phyloP scores from a whole-genome alignment of 2,888 invertebrate genomes.

The Hyposoter dolosus region DNA sequence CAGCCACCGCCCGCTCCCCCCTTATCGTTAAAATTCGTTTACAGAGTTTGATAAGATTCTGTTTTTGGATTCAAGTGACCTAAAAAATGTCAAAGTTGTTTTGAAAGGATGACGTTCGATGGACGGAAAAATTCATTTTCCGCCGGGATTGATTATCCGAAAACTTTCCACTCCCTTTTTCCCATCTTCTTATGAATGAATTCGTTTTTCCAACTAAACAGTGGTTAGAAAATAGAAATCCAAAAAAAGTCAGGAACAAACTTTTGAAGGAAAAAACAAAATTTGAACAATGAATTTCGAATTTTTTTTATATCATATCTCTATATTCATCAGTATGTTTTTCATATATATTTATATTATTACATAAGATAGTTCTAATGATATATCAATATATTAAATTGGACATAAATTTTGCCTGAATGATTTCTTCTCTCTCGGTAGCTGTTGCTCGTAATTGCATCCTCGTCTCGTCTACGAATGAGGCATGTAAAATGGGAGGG shows the following conservation, averaged over 20 bases:
- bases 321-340: constrained; percentile 62
- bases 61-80: not conserved
- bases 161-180: too few relatives aligned
- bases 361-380: constrained; percentile 66
- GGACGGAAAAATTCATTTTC: too few relatives aligned
- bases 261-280: not conserved
- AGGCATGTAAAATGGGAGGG: constrained; percentile 16
- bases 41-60: too few relatives aligned
- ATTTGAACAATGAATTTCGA: not conserved
- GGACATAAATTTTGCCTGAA: constrained; percentile 53
- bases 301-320: constrained; percentile 28
- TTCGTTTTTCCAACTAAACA: too few relatives aligned
- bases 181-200: too few relatives aligned
- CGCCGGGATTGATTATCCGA: too few relatives aligned
- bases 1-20: too few relatives aligned
- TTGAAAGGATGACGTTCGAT: not conserved
- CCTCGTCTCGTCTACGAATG: constrained; percentile 40
- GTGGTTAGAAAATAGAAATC: not conserved
- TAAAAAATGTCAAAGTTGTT: not conserved
- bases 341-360: constrained; percentile 68
- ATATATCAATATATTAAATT: constrained; percentile 76
- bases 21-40: too few relatives aligned
- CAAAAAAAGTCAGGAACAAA: not conserved
- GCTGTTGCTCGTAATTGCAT: constrained; percentile 6
- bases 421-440: not conserved